These are phyloP conservation scores for Pollenia labialis DNA, from an alignment of 2,888 invertebrate genomes.

Conservation along the genomic window DNA sequence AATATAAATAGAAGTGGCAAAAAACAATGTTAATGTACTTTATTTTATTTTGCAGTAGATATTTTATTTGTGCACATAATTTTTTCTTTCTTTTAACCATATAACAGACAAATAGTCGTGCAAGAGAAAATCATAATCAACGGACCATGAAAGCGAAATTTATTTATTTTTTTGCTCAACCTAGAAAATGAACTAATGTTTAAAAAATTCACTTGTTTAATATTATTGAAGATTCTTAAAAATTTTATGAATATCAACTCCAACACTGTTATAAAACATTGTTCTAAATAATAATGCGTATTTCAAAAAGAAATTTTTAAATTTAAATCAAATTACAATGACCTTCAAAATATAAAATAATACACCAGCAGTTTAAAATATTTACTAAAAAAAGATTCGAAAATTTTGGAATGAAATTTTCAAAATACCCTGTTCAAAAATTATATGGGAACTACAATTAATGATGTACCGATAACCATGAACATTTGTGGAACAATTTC, in stretches of 20 bases:
- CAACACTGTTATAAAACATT: background rate
- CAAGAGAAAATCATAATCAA: slow-evolving; percentile 57
- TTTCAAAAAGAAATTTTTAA: too few relatives aligned
- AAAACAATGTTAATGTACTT: slow-evolving; percentile 48
- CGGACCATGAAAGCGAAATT: slow-evolving; percentile 65
- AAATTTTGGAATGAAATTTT: too few relatives aligned
- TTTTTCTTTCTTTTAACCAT: slow-evolving; percentile 17
- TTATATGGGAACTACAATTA: too few relatives aligned
- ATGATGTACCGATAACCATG: too few relatives aligned
- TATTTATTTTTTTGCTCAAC: slow-evolving; percentile 20
- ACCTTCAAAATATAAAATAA: too few relatives aligned
- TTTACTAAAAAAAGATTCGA: too few relatives aligned
- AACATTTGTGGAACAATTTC: too few relatives aligned
- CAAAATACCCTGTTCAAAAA: too few relatives aligned
- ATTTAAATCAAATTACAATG: too few relatives aligned
- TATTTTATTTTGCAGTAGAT: slow-evolving; percentile 34
- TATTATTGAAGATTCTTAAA: slow-evolving; percentile 5
- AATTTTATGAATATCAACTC: background rate
- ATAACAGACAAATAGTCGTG: slow-evolving; percentile 54
- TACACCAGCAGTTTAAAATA: too few relatives aligned
- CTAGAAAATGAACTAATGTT: slow-evolving; percentile 9
- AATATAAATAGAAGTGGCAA: background rate
- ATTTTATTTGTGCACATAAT: slow-evolving; percentile 32
- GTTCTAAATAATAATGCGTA: background rate
- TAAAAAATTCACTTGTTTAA: slow-evolving; percentile 8